phyloP scores from a whole-genome alignment of 2,888 invertebrate species.

The Argyra leucocephala region DNA sequence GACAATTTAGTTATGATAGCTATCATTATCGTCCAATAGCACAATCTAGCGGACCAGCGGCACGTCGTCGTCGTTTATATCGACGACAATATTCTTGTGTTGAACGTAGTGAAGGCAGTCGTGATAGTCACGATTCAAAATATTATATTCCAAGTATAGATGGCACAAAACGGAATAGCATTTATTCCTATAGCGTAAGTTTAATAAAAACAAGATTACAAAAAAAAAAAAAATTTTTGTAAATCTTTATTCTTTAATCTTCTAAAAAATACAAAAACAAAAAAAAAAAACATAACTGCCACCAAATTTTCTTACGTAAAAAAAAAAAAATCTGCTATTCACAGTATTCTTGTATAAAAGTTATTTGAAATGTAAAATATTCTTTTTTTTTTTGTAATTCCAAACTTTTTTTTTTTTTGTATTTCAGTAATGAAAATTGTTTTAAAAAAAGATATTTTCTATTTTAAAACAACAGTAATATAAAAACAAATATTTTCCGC shows the following conservation, averaged over 20 bases:
- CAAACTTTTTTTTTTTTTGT: too few species aligned
- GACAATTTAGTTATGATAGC: constrained; percentile 42
- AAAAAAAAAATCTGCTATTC: too few species aligned
- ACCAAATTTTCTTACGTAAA: background rate
- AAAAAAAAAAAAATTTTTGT: too few species aligned
- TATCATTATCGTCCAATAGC: constrained; percentile 37
- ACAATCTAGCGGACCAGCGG: constrained; percentile 28
- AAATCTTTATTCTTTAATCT: constrained; percentile 17
- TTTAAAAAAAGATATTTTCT: too few species aligned
- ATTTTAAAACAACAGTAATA: too few species aligned
- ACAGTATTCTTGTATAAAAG: too few species aligned
- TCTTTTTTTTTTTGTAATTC: too few species aligned
- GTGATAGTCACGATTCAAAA: constrained; percentile 37
- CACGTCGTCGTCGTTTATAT: constrained; percentile 38
- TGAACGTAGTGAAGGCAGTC: constrained; percentile 39
- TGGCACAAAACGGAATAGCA: constrained; percentile 19
- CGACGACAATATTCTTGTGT: constrained; percentile 40
- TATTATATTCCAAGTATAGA: constrained; percentile 21
- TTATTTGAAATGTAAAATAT: too few species aligned
- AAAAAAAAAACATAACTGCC: background rate
- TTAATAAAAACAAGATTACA: constrained; percentile 16
- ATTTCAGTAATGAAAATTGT: too few species aligned
- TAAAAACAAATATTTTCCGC: too few species aligned
- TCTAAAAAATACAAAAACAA: background rate
- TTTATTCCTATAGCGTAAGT: constrained; percentile 27